These are phyloP conservation scores for Indicator indicator DNA, from an alignment of 2,113 vertebrate species.

Conservation along the genomic window DNA sequence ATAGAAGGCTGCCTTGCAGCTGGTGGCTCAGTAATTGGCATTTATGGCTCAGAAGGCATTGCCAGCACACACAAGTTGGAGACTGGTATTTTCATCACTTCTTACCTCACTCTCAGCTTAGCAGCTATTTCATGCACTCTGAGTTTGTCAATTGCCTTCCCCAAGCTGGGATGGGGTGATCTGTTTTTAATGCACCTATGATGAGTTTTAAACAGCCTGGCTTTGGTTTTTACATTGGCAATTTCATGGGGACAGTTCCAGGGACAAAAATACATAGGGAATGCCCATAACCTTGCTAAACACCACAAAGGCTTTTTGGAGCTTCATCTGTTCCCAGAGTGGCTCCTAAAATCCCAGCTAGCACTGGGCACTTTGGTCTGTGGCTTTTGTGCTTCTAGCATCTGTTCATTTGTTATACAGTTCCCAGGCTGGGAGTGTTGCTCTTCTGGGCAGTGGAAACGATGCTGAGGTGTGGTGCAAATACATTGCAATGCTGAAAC, in stretches of 20 bases:
- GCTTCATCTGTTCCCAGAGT: not conserved
- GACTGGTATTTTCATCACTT: constrained; percentile 19
- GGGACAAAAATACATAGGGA: not conserved
- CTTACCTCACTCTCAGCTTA: not conserved
- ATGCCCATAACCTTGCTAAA: not conserved
- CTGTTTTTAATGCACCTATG: not conserved
- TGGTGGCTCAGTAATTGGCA: constrained; percentile 15
- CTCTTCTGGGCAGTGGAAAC: not conserved
- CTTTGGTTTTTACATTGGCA: not conserved
- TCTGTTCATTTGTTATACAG: not conserved
- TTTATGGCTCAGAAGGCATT: constrained; percentile 18
- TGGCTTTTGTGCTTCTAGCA: not conserved
- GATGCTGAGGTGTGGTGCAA: not conserved
- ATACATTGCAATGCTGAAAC: not conserved
- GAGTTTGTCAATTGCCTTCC: constrained; percentile 45
- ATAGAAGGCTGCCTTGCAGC: not conserved
- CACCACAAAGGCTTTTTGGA: not conserved
- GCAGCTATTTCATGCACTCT: constrained; percentile 32
- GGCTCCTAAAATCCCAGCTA: not conserved
- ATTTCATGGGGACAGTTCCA: constrained; percentile 7
- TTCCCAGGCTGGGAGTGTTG: not conserved
- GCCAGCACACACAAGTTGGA: not conserved
- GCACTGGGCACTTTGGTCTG: not conserved
- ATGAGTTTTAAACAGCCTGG: not conserved
- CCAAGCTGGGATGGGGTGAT: not conserved